These are phyloP conservation scores for Melanogrammus aeglefinus DNA, from an alignment of 2,797 vertebrate species.

Conservation along the genomic window DNA sequence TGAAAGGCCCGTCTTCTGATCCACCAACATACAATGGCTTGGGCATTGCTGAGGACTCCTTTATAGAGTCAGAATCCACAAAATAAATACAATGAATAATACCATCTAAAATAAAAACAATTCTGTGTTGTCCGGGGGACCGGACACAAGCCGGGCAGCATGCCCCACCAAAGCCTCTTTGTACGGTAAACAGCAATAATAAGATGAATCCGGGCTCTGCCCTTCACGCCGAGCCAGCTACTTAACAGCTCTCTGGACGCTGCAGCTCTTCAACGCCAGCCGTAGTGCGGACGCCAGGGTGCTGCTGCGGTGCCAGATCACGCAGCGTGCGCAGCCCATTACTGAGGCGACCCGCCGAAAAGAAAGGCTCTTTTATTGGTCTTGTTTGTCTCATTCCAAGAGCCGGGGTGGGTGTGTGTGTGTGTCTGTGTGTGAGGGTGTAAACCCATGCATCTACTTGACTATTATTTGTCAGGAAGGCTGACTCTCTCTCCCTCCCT, in stretches of 20 bases:
- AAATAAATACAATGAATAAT: background rate
- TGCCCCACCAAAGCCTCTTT: background rate
- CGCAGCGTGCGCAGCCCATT: slow-evolving; percentile 50
- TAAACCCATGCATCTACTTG: background rate
- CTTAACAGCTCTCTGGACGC: background rate
- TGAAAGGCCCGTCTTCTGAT: background rate
- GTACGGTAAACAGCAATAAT: background rate
- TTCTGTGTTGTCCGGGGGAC: background rate
- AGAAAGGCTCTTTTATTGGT: slow-evolving; percentile 66
- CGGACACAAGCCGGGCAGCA: too few species aligned
- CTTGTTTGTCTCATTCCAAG: slow-evolving; percentile 51
- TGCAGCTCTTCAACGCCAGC: background rate
- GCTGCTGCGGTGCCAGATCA: slow-evolving; percentile 66
- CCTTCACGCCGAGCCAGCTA: background rate
- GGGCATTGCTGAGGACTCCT: background rate
- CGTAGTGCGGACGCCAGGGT: background rate
- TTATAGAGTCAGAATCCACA: background rate
- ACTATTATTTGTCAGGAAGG: background rate
- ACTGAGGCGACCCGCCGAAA: slow-evolving; percentile 66
- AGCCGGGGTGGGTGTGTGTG: slow-evolving; percentile 47
- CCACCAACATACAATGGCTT: background rate
- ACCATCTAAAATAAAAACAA: too few species aligned
- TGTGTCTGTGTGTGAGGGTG: background rate
- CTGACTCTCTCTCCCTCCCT: background rate
- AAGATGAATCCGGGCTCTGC: background rate